Conservation (phyloP, 1,140 invertebrate species). For the Bombus ignitus region DNA sequence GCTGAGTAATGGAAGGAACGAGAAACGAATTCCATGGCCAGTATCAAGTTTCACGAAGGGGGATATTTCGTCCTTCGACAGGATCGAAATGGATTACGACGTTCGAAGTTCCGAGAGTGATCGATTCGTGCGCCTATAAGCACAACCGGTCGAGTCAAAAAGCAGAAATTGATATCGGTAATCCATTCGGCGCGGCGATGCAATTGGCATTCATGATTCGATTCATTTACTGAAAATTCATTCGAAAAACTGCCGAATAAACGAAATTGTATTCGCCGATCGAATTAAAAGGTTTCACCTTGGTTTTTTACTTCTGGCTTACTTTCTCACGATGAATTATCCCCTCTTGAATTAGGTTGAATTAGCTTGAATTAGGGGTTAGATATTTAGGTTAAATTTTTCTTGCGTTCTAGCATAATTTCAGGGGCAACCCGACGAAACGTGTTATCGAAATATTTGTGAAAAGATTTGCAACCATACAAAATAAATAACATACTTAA, state of each 20-base stretch:
- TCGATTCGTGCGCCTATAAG: constrained; percentile 34
- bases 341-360: too few relatives aligned
- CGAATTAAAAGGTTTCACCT: background rate
- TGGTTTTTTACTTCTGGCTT: background rate
- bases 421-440: background rate
- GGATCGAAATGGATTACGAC: constrained; percentile 63
- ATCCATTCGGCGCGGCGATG: background rate
- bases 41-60: constrained; percentile 59
- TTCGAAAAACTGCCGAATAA: background rate
- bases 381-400: too few relatives aligned
- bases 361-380: too few relatives aligned
- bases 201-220: constrained; percentile 14
- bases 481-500: constrained; percentile 64
- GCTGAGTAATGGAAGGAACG: constrained; percentile 66
- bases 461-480: constrained; percentile 17
- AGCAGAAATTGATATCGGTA: constrained; percentile 26
- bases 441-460: background rate
- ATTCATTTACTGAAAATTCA: constrained; percentile 38
- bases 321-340: background rate
- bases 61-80: constrained; percentile 65
- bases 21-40: constrained; percentile 60
- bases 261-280: too few relatives aligned
- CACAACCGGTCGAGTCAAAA: constrained; percentile 20
- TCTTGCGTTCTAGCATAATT: too few relatives aligned
- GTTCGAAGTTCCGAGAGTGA: constrained; percentile 48